Conservation (phyloP, 2,113 vertebrate genomes). For the Hydrolagus affinis region DNA sequence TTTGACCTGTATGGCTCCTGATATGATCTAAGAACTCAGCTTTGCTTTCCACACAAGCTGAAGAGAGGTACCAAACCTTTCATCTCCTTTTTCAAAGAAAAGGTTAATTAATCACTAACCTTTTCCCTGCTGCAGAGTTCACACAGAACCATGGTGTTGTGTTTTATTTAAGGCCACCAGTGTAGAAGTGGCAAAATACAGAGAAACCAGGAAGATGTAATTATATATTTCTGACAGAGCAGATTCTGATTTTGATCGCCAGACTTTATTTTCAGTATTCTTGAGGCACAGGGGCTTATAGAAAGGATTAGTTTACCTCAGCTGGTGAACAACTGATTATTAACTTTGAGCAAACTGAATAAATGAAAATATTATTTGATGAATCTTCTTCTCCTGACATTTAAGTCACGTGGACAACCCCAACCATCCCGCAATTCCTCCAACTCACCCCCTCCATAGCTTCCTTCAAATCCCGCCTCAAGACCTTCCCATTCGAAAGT, state of each 20-base stretch:
- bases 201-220: slow-evolving; percentile 19
- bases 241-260: slow-evolving; percentile 11
- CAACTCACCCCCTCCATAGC: no score
- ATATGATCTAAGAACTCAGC: slow-evolving; percentile 20
- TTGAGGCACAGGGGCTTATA: slow-evolving; percentile 8
- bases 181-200: slow-evolving; percentile 18
- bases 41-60: slow-evolving; percentile 13
- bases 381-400: not conserved
- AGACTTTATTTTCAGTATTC: slow-evolving; percentile 1
- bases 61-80: slow-evolving; percentile 23
- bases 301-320: slow-evolving; percentile 24
- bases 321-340: slow-evolving; percentile 16
- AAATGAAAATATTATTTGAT: not conserved
- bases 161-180: slow-evolving; percentile 28
- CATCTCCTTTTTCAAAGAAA: slow-evolving; percentile 27
- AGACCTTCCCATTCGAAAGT: no score
- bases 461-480: no score
- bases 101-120: slow-evolving; percentile 18
- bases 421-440: no score
- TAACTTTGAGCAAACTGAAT: slow-evolving; percentile 11
- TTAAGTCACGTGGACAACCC: no score
- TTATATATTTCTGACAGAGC: slow-evolving; percentile 14
- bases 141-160: not conserved
- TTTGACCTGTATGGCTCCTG: slow-evolving; percentile 1
- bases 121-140: not conserved